These are phyloP conservation scores for Solenopsis fugax DNA, from an alignment of 1,140 invertebrate genomes.

Conservation along the genomic window DNA sequence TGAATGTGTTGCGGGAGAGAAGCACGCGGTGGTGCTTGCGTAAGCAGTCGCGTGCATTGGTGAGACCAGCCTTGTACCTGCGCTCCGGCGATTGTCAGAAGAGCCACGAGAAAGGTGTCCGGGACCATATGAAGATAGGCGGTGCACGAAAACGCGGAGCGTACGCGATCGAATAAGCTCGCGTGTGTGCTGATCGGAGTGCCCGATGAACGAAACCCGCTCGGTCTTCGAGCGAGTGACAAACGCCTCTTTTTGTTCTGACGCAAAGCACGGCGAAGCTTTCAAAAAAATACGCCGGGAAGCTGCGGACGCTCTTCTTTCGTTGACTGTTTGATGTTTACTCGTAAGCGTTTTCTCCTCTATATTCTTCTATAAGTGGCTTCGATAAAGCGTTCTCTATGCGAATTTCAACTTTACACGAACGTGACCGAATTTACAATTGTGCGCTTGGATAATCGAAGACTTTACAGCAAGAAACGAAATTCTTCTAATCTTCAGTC, in stretches of 20 bases:
- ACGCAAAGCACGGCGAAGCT: constrained; percentile 34
- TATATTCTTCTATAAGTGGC: constrained; percentile 8
- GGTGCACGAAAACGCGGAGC: constrained; percentile 8
- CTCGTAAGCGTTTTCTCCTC: constrained; percentile 32
- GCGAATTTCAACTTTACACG: constrained; percentile 1
- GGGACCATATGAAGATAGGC: constrained; percentile 52
- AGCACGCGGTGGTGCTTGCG: constrained; percentile 65
- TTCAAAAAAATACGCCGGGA: constrained; percentile 40
- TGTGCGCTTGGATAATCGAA: background rate
- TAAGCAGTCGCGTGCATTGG: constrained; percentile 37
- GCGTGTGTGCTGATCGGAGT: constrained; percentile 37
- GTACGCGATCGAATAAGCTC: constrained; percentile 55
- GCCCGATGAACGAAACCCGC: constrained; percentile 16
- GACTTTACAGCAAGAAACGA: background rate
- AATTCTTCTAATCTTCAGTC: constrained; percentile 23
- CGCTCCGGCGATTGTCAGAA: background rate
- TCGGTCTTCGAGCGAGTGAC: constrained; percentile 12
- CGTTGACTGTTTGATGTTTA: constrained; percentile 51
- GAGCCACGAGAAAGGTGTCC: constrained; percentile 31
- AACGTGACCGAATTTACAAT: background rate
- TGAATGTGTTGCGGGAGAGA: constrained; percentile 45
- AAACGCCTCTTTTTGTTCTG: constrained; percentile 32
- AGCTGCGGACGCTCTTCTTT: constrained; percentile 38
- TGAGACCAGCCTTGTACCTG: constrained; percentile 12
- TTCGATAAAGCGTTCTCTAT: background rate